Base-by-base conservation (phyloP, 2,113 vertebrate species). In the Archocentrus centrarchus region DNA sequence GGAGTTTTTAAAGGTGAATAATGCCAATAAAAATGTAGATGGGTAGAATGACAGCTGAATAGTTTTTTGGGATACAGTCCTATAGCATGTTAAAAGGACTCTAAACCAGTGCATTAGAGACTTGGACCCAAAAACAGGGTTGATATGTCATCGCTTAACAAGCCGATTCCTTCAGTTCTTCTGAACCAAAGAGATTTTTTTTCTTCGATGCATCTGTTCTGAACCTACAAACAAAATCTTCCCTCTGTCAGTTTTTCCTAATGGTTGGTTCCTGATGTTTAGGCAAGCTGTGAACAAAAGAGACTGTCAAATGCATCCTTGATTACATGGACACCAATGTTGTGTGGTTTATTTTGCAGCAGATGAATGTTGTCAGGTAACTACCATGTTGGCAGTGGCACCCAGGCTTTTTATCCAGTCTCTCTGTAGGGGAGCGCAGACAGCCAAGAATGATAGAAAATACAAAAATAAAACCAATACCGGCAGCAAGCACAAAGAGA, bases 311-410 rank as follows among this genome's bases (percentile, higher is more conserved):
- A 86, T 3, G 11, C 77, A 63, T 73, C 70, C 35, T 63, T 77
- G 83, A 80, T 90, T 79, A 83, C 79, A 80, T 0, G 55, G 80
- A 63, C 53, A 10, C 30, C 55, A 20, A 41, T n/a, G 68, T 63
- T 58, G 73, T 58, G 73, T 4, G 20, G 57, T 83, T 76, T 79
- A 18, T 37, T 86, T 44, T 59, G 76, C 30, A 0, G 84, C 79
- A 88, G 80, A 85, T 79, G 44, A 78, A 22, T 75, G 78, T 77
- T 81, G 87, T 89, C 92, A 89, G 81, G 61, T 79, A 79, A 84
- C 68, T 35, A 62, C 61, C 41, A 1, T 9, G 68, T 73, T 73
- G 68, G 47, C 68, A 55, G 27, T 73, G 47, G 47, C 68, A 55
- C 68, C 47, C 11, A 5, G 22, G 10, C 58, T 18, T 80, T 83